Evolutionary conservation across 2,797 vertebrate genomes (phyloP).

Genomic region (Menidia menidia): DNA sequence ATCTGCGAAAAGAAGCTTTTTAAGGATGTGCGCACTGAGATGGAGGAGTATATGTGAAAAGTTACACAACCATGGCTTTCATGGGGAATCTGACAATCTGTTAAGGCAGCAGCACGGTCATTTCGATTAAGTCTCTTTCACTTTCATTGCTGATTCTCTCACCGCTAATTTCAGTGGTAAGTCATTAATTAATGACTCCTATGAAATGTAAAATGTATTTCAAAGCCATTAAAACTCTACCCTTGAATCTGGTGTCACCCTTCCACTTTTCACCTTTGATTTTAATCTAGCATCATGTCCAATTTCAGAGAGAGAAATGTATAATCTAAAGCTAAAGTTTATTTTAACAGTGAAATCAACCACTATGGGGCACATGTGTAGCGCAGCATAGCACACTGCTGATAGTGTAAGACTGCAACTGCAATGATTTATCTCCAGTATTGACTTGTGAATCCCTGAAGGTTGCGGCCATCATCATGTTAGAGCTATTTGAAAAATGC

Average conservation of each 20-base stretch:
- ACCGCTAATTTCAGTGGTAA: slow-evolving; percentile 23
- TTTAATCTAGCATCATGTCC: slow-evolving; percentile 27
- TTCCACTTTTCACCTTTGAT: slow-evolving; percentile 44
- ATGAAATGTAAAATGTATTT: slow-evolving; percentile 28
- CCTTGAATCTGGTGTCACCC: slow-evolving; percentile 40
- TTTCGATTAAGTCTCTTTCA: slow-evolving; percentile 27
- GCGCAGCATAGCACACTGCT: slow-evolving; percentile 49
- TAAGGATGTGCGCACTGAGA: slow-evolving; percentile 43
- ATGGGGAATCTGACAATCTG: slow-evolving; percentile 56
- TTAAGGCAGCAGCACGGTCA: slow-evolving; percentile 11
- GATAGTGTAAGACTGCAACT: slow-evolving; percentile 65
- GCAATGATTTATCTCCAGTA: slow-evolving; percentile 65
- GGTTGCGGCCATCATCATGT: slow-evolving; percentile 78
- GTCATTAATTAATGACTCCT: slow-evolving; percentile 43
- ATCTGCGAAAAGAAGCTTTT: slow-evolving; percentile 47
- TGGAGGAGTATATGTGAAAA: slow-evolving; percentile 45
- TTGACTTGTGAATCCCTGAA: slow-evolving; percentile 73
- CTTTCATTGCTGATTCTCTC: slow-evolving; percentile 49
- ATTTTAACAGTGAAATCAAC: slow-evolving; percentile 23
- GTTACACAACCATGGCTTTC: slow-evolving; percentile 64
- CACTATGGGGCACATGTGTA: slow-evolving; percentile 17
- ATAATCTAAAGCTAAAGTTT: slow-evolving; percentile 11
- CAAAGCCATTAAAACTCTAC: slow-evolving; percentile 25
- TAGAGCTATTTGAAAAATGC: slow-evolving; percentile 81
- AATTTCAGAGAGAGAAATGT: slow-evolving; percentile 20